Evolutionary conservation across 2,888 invertebrate species (phyloP), one percentile per base, ranked within the genome.

Genomic region (Stenodema calcarata): DNA sequence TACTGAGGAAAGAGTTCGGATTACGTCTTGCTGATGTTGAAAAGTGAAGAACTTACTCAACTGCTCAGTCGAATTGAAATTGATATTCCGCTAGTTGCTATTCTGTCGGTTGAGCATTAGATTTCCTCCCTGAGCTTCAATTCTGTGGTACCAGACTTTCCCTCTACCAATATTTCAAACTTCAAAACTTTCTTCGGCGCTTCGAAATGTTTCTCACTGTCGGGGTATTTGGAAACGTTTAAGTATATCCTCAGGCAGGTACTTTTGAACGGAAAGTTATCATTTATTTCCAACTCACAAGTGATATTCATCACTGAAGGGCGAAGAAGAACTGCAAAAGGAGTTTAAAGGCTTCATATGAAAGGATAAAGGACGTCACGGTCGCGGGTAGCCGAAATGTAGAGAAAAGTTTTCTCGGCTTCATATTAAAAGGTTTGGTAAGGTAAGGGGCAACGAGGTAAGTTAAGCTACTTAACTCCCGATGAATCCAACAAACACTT

Each of bases 401-500:
- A 78, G 41, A 18, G 80, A 80, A 80, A 80, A 54, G 28, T 80
- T 80, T 35, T 80, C 54, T n/a, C 23, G 30, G 73, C 84, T 44
- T 35, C 73, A 84, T 84, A 84, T 73, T 84, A 84, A 84, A 84
- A 70, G 84, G 70, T 73, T 84, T 47, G 44, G 70, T 84, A 30
- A 84, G 47, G 84, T 84, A 84, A 41, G 82, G 69, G 69, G 70
- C 69, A 82, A 73, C 73, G 84, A 84, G 84, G 27, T 84, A 84
- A 84, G 42, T 84, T 75, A 44, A 47, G 27, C 44, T 84, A n/a
- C n/a, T n/a, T n/a, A 84, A 84, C 84, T 75, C 84, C 84, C 84
- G 44, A 84, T 70, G 84, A 75, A 84, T 84, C 84, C 84, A 44
- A 73, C 84, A 73, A 84, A 84, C 84, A 84, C 84, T 84, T 84